Conservation (phyloP, 1,140 invertebrate genomes). For the Muscidifurax raptorellus region DNA sequence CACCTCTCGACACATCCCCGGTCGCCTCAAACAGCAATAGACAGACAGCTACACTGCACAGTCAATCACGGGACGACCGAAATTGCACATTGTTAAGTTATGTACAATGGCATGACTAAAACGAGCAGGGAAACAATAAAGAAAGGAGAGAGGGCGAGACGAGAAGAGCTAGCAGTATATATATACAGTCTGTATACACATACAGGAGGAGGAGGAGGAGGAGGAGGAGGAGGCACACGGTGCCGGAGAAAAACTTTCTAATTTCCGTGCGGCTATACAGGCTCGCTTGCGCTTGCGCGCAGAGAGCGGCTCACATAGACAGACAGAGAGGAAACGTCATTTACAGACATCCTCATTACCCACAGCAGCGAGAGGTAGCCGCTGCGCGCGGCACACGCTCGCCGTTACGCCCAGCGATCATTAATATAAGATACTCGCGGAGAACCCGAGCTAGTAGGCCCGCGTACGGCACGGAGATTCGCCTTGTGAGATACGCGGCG, state of each 20-base stretch:
- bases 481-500: conserved; percentile 18
- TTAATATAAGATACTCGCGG: conserved; percentile 53
- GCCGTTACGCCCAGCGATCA: conserved; percentile 56
- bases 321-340: conserved; percentile 54
- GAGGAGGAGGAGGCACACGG: neutral
- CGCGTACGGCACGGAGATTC: neutral
- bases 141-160: neutral
- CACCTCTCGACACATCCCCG: too few species aligned
- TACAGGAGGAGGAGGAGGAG: neutral
- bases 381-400: neutral
- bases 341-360: conserved; percentile 58
- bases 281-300: too few species aligned
- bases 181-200: neutral
- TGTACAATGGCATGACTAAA: neutral
- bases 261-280: neutral
- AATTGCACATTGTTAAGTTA: conserved; percentile 6
- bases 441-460: neutral
- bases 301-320: neutral
- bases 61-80: neutral
- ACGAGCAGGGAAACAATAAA: neutral
- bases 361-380: conserved; percentile 3
- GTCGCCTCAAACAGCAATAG: neutral
- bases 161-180: neutral
- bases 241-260: conserved; percentile 22
- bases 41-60: too few species aligned